Evolutionary conservation across 1,140 invertebrate species (phyloP), one percentile per base, ranked within the genome.

Genomic region (Tribolium castaneum): DNA sequence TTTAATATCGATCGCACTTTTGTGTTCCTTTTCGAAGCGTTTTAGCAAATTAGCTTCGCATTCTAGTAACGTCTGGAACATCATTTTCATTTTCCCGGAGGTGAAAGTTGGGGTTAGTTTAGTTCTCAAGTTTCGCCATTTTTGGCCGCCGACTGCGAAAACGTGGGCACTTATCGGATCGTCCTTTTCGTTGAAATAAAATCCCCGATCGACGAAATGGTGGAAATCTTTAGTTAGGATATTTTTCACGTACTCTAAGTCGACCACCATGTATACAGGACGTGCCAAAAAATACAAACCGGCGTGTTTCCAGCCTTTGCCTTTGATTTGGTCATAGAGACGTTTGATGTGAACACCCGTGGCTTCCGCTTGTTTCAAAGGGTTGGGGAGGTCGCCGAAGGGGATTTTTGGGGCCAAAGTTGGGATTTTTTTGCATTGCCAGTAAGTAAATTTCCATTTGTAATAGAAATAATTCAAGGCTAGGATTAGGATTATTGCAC

Each of bases 51-150:
- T 25, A 1, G 6, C n/a, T 6, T 34, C 50, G 6, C 75, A 77
- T 0, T 80, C 45, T 13, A 66, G 5, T 0, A 76, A 9, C 1
- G 73, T 79, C 3, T 77, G 56, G 76, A 87, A 87, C 86, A 89
- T 88, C 6, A 62, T 75, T 79, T 87, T 89, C 70, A 90, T 80
- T 76, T 88, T 89, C 0, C 86, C 86, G 25, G 87, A 86, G 0
- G 89, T 86, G 77, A 90, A 89, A 5, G 88, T 86, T 14, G 87
- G 88, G 1, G 86, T 86, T 25, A 90, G 59, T 73, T 87, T 86
- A 4, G 52, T 77, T 70, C 89, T 76, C 0, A 89, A 77, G 70
- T 82, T 79, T 79, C 86, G 88, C 89, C 89, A 90, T 71, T 85
- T 80, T 34, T 83, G 73, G 10, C 87, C 88, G 9, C 78, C 78